A percentile compares a stretch with the other conserved stretches of the same genome.
These are phyloP conservation scores for Dasysyrphus tricinctus DNA, from an alignment of 2,888 invertebrate genomes.

Conservation along the genomic window DNA sequence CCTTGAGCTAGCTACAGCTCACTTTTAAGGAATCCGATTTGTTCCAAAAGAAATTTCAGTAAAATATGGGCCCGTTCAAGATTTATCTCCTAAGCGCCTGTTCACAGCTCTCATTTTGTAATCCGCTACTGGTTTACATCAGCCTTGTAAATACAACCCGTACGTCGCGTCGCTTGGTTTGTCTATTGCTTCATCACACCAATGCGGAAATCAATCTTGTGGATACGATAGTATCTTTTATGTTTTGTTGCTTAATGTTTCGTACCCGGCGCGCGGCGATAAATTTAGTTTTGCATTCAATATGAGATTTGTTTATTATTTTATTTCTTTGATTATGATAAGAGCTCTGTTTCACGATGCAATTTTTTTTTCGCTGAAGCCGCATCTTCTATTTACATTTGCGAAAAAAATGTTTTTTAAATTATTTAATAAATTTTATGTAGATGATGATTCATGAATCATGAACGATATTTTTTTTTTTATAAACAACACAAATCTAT, in stretches of 20 bases:
- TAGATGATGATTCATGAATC: slow-evolving; percentile 1
- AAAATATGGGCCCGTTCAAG: too few relatives aligned
- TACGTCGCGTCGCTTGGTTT: slow-evolving; percentile 2
- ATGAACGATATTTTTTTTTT: background rate
- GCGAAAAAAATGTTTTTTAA: background rate
- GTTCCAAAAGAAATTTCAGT: background rate
- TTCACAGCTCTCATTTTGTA: background rate
- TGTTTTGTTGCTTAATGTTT: background rate
- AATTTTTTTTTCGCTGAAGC: background rate
- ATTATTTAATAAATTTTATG: background rate
- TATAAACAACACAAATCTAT: background rate
- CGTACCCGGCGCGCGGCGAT: slow-evolving; percentile 1
- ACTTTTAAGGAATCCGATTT: too few relatives aligned
- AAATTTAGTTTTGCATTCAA: slow-evolving; percentile 11
- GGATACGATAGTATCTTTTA: slow-evolving; percentile 49
- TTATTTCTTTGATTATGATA: slow-evolving; percentile 13
- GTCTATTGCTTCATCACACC: slow-evolving; percentile 58
- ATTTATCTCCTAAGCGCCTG: too few relatives aligned
- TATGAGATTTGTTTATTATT: slow-evolving; percentile 4
- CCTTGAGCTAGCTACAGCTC: too few relatives aligned
- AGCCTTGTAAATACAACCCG: slow-evolving; percentile 13
- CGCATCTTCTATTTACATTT: slow-evolving; percentile 1
- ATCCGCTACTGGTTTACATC: background rate
- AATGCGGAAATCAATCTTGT: slow-evolving; percentile 74
- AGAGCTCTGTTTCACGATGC: background rate